A percentile compares a stretch with the other conserved stretches of the same genome.
Evolutionary conservation across 2,113 vertebrate genomes (phyloP).

Genomic region (Archilochus colubris): DNA sequence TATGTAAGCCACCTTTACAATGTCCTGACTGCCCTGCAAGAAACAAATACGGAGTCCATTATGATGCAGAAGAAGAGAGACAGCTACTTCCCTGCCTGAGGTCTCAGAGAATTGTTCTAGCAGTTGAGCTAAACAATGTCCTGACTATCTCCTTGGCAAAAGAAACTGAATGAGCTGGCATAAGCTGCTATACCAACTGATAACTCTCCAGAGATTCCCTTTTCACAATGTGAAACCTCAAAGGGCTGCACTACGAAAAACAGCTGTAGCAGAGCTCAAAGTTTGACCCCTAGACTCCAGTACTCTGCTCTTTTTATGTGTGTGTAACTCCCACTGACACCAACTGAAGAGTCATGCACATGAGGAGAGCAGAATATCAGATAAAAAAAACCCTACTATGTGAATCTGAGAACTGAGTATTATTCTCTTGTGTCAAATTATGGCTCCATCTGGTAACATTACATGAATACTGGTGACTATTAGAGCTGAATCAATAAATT

Average conservation of each 20-base stretch:
- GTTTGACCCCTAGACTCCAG: constrained; percentile 49
- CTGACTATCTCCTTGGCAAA: constrained; percentile 34
- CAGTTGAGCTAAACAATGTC: constrained; percentile 47
- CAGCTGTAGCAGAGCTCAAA: constrained; percentile 45
- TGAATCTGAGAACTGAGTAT: constrained; percentile 38
- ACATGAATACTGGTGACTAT: constrained; percentile 40
- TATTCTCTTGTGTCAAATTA: constrained; percentile 46
- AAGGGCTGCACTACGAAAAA: constrained; percentile 32
- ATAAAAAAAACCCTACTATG: constrained; percentile 10
- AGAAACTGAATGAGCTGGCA: constrained; percentile 28
- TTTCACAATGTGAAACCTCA: constrained; percentile 43
- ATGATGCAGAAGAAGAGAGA: constrained; percentile 32
- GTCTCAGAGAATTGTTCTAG: constrained; percentile 39
- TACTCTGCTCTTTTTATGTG: constrained; percentile 29
- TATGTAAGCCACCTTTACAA: constrained; percentile 34
- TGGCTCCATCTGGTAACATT: constrained; percentile 46
- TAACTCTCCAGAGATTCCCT: constrained; percentile 24
- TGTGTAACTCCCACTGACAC: constrained; percentile 55
- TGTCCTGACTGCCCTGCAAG: constrained; percentile 22
- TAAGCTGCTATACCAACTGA: constrained; percentile 29
- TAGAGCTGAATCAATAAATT: constrained; percentile 48
- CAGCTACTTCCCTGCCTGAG: constrained; percentile 33
- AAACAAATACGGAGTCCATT: constrained; percentile 10
- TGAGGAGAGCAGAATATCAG: constrained; percentile 51
- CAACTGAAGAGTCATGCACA: constrained; percentile 43